A percentile compares a stretch with the other conserved stretches of the same genome.
phyloP scores from a whole-genome alignment of 2,797 vertebrate species.

The Syngnathus acus region DNA sequence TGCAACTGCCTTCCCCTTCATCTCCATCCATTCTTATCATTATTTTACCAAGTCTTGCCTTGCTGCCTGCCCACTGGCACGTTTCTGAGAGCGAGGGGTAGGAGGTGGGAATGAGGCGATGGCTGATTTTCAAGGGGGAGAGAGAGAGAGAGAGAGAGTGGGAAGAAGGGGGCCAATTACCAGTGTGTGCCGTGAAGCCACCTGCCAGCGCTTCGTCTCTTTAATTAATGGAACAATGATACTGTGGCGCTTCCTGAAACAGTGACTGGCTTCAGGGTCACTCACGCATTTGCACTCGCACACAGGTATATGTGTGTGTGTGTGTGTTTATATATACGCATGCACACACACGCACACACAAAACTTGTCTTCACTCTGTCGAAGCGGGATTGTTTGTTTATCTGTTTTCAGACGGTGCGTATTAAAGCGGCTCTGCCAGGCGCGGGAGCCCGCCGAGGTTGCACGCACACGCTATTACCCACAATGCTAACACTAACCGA shows the following conservation, averaged over 20 bases:
- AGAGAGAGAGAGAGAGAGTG: slow-evolving; percentile 56
- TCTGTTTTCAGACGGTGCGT: slow-evolving; percentile 58
- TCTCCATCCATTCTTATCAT: slow-evolving; percentile 87
- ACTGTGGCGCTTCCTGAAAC: slow-evolving; percentile 57
- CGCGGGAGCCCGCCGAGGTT: slow-evolving; percentile 41
- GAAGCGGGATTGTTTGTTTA: slow-evolving; percentile 85
- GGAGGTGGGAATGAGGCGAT: slow-evolving; percentile 74
- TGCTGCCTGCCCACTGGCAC: slow-evolving; percentile 90
- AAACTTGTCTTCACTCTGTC: slow-evolving; percentile 76
- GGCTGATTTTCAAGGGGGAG: slow-evolving; percentile 60
- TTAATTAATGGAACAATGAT: slow-evolving; percentile 95
- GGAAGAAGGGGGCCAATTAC: slow-evolving; percentile 96
- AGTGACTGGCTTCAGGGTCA: slow-evolving; percentile 84
- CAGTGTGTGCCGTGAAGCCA: slow-evolving; percentile 86
- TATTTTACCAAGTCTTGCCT: slow-evolving; percentile 90
- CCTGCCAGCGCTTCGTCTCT: slow-evolving; percentile 88
- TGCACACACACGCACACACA: slow-evolving; percentile 16
- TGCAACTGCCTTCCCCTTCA: slow-evolving; percentile 60
- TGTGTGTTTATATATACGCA: slow-evolving; percentile 10
- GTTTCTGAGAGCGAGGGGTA: slow-evolving; percentile 72
- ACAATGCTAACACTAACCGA: slow-evolving; percentile 24
- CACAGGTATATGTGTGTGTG: slow-evolving; percentile 6
- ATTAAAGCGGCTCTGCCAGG: slow-evolving; percentile 57
- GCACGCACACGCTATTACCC: slow-evolving; percentile 40
- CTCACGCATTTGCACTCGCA: slow-evolving; percentile 35